Evolutionary conservation across 2,113 vertebrate species (phyloP), one percentile per base, ranked within the genome.

Genomic region (Catharus bicknelli): DNA sequence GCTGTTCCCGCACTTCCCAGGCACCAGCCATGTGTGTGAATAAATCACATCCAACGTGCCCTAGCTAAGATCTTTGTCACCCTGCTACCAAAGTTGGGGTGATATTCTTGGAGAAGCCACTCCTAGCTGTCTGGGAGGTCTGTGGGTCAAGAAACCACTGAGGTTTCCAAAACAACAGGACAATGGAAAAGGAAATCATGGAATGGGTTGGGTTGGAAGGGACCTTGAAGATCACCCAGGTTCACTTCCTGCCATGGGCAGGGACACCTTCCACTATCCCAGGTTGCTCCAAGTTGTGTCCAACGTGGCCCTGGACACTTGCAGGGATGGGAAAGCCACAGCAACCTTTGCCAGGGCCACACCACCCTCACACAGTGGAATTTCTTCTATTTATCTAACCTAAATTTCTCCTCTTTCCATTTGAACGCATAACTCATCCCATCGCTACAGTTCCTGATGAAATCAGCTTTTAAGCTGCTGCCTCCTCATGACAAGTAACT

Each of bases 31-130:
- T 1, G 8, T 4, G 11, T 10, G 26, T 16, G 32, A 36, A 68
- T 11, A 84, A 79, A 55, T 38, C 29, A 17, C 29, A 61, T 19
- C 29, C 36, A 11, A 16, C 1, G 8, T 15, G 13, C 26, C 21
- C 64, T 19, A 47, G 51, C 29, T 14, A 64, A 76, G 53, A 30
- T 7, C 13, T 23, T 29, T 1, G 2, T 48, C 34, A 68, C 11
- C 9, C 29, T 29, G 32, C 34, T 55, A 55, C 55, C 40, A 25
- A 12, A 73, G 45, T 9, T 4, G 20, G 43, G 58, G 42, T 43
- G 25, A 34, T 0, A 0, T 9, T 42, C 63, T 34, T 16, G 20
- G 21, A 26, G 22, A 82, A 61, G 16, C 9, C 61, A 16, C 25
- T 47, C 25, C 55, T 47, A 42, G 57, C 45, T 61, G 12, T n/a